Conservation (phyloP, 2,797 vertebrate genomes). For the Falco berigora region DNA sequence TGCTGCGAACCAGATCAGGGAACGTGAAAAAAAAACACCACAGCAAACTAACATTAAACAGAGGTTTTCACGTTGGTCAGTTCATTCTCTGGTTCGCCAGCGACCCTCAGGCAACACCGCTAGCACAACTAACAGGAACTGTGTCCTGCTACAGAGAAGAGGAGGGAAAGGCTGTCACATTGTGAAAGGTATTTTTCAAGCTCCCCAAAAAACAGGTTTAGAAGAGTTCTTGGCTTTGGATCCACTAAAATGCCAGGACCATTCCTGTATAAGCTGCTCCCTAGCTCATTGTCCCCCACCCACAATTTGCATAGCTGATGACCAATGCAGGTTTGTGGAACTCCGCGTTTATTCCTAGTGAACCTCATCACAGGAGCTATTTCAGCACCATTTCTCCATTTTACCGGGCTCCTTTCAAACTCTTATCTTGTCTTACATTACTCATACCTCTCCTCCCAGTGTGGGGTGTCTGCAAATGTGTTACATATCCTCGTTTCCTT, state of each 20-base stretch:
- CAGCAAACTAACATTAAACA: not conserved
- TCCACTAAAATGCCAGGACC: not conserved
- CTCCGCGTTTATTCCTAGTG: not conserved
- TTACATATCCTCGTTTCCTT: not conserved
- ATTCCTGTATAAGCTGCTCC: not conserved
- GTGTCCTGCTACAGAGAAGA: not conserved
- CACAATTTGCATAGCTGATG: not conserved
- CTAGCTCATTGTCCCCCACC: rapidly evolving
- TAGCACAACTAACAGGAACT: not conserved
- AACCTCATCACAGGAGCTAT: not conserved
- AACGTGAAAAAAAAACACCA: not conserved
- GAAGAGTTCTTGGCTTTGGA: not conserved
- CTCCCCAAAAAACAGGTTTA: not conserved
- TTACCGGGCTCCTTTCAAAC: not conserved
- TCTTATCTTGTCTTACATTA: not conserved
- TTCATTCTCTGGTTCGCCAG: not conserved
- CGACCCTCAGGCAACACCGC: not conserved
- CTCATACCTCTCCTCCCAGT: not conserved
- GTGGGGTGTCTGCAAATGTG: not conserved
- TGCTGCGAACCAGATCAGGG: not conserved
- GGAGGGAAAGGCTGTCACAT: not conserved
- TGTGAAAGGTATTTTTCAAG: not conserved
- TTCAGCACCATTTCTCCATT: not conserved
- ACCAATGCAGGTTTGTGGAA: not conserved
- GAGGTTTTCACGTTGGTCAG: not conserved